phyloP scores from a whole-genome alignment of 2,888 invertebrate species.

The Lobophora halterata region DNA sequence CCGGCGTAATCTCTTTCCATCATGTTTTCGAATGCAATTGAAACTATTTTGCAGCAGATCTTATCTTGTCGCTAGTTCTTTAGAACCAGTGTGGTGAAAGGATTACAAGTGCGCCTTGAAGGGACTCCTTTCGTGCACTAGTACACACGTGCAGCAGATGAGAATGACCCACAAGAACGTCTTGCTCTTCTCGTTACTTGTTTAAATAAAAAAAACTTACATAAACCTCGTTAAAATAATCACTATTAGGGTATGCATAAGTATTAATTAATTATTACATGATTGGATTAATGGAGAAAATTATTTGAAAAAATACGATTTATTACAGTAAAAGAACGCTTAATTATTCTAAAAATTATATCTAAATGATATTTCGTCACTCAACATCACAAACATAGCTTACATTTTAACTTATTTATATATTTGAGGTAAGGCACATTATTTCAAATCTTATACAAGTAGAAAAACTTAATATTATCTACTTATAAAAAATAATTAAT shows the following conservation, averaged over 20 bases:
- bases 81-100: too few relatives aligned
- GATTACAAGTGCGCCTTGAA: too few relatives aligned
- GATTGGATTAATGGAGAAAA: constrained; percentile 1
- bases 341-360: constrained; percentile 19
- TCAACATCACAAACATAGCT: constrained; percentile 6
- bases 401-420: constrained; percentile 1
- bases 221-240: too few relatives aligned
- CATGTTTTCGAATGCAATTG: too few relatives aligned
- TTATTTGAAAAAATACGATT: constrained; percentile 18
- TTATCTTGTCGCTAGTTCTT: too few relatives aligned
- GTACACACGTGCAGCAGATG: too few relatives aligned
- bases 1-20: too few relatives aligned
- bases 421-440: constrained; percentile 18
- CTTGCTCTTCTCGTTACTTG: too few relatives aligned
- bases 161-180: too few relatives aligned
- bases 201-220: too few relatives aligned
- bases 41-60: too few relatives aligned
- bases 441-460: constrained; percentile 4
- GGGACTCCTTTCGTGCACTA: too few relatives aligned
- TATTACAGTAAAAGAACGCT: constrained; percentile 23
- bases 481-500: constrained; percentile 24
- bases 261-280: not conserved
- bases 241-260: not conserved
- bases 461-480: not conserved
- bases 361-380: constrained; percentile 15